Evolutionary conservation across 2,797 vertebrate genomes (phyloP), one percentile per base, ranked within the genome.

Genomic region (Peromyscus melanophrys): DNA sequence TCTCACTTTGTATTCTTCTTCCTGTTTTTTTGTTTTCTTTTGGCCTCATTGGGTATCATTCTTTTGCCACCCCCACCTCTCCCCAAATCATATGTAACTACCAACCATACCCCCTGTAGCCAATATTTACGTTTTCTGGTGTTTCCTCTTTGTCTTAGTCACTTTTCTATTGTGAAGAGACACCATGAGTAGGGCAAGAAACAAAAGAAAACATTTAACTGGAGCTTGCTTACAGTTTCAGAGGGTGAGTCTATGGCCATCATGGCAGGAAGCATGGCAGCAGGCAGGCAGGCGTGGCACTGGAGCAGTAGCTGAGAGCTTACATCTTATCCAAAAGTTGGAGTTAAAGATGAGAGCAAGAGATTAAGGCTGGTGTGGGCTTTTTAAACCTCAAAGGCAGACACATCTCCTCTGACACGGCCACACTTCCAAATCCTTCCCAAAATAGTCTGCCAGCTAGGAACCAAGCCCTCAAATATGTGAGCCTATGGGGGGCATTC

Each of bases 61-160:
- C 1, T 85, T 96, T 46, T 43, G 1, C 37, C 17, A 46, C 40
- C 17, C 12, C 83, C n/a, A 93, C n/a, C 23, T 52, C 29, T 77
- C 31, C 37, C 12, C 5, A 76, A 92, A 89, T 89, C 34, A 65
- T 84, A 61, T 83, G 80, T 80, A 87, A 89, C n/a, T 92, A 57
- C 40, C 75, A 40, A 46, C 94, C 12, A 34, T 82, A 67, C 89
- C 4, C 13, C 7, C 40, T 75, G 49, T 81, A 77, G 57, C 21
- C 61, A 71, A 46, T 19, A 65, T 73, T 52, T 92, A 67, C 81
- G 73, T 19, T 34, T 57, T 83, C n/a, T 80, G 52, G 4, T n/a
- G 31, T 55, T 89, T 93, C 31, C 25, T 6, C 17, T 93, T 87
- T 65, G 10, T 84, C 40, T 84, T 65, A 34, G 61, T 46, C 19